Base-by-base conservation (phyloP, 1,140 invertebrate genomes). In the Scaptomyza graminum region DNA sequence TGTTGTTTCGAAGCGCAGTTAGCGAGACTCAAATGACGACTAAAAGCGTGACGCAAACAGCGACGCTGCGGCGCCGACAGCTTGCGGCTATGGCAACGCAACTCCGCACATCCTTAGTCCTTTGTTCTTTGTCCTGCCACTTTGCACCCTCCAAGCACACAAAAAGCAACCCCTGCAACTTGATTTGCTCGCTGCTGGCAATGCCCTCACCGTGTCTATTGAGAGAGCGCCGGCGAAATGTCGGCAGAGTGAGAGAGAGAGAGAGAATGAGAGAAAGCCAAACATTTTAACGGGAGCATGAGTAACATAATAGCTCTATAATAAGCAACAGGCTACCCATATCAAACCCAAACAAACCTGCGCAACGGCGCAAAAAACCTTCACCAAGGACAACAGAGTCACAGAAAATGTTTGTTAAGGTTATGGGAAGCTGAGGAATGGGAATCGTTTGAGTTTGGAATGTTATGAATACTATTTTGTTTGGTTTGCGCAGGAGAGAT, bases 341-440 rank as follows among this genome's bases (percentile, higher is more conserved):
- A 78, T 78, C 77, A 87, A 85, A 85, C 71, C 66, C 66, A 57
- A 67, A 74, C n/a, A 70, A 74, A 69, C 77, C 74, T 84, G 61
- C 71, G 66, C 71, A 74, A 15, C 60, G 13, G 43, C 44, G 44
- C 56, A 46, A 43, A 50, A 37, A 52, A 60, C 59, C 66, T 55
- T 66, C 55, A 31, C 7, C 63, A 72, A 60, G 69, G 62, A 72
- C 54, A 66, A 54, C 54, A 66, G 8, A 41, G 43, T 60, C 56
- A 59, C 5, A 57, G 41, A 44, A 16, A 15, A 46, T 18, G n/a
- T 68, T 75, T 85, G 74, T 52, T 67, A 60, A 54, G 66, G 51
- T 64, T 69, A 75, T 74, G 62, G 69, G 59, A 50, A 70, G 16
- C 0, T 7, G 39, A 13, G 7, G 11, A n/a, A 15, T 28, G 49